Evolutionary conservation across 2,888 invertebrate genomes (phyloP).

Genomic region (Habrosyne pyritoides): DNA sequence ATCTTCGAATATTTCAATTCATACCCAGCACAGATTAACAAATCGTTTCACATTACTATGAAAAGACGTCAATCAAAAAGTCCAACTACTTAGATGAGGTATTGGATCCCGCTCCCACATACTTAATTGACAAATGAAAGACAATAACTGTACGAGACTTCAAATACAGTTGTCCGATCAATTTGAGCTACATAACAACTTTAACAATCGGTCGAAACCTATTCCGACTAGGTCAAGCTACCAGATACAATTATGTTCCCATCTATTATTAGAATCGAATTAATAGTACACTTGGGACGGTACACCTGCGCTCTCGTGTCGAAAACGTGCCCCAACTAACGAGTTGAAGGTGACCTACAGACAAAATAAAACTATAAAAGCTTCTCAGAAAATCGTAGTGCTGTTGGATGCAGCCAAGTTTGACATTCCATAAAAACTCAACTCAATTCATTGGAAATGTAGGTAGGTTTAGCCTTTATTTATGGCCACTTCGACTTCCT

Average conservation of each 20-base stretch:
- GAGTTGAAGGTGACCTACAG: slow-evolving; percentile 6
- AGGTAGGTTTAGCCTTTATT: no score
- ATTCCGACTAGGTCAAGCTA: background rate
- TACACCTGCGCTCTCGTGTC: slow-evolving; percentile 1
- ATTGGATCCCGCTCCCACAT: background rate
- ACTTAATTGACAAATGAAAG: background rate
- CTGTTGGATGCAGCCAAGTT: background rate
- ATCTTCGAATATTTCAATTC: no score
- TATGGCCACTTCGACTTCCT: no score
- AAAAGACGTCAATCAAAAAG: background rate
- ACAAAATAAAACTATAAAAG: background rate
- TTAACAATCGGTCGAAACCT: background rate
- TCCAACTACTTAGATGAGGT: background rate
- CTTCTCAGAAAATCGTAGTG: background rate
- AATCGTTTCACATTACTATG: background rate
- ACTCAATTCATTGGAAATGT: background rate
- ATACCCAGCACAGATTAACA: background rate
- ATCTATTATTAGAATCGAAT: slow-evolving; percentile 6
- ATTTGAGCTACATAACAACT: no score
- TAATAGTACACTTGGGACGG: background rate
- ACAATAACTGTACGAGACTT: background rate
- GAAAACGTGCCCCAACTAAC: slow-evolving; percentile 1
- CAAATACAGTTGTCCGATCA: background rate
- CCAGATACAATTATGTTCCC: background rate
- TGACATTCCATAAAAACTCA: background rate